Conservation (phyloP, 2,113 vertebrate genomes). For the Microtus pennsylvanicus region DNA sequence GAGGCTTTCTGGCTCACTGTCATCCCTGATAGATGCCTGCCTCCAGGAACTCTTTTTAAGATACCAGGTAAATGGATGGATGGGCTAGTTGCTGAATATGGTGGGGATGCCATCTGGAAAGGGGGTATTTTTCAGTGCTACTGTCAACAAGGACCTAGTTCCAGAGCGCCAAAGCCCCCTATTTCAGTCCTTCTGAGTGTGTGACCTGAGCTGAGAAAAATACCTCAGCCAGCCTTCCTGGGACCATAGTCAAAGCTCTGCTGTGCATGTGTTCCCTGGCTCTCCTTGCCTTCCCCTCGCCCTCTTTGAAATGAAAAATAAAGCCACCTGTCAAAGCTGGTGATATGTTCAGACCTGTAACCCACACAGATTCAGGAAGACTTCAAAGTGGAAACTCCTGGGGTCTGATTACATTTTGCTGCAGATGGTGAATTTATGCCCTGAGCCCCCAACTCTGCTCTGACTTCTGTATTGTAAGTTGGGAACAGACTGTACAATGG, state of each 20-base stretch:
- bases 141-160: background rate
- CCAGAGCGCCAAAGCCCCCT: background rate
- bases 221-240: background rate
- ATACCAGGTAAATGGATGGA: background rate
- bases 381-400: conserved; percentile 86
- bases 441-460: conserved; percentile 81
- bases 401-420: conserved; percentile 85
- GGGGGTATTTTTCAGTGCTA: background rate
- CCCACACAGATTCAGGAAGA: conserved; percentile 82
- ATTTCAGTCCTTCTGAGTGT: background rate
- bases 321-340: conserved; percentile 76
- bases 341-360: conserved; percentile 84
- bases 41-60: background rate
- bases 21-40: background rate
- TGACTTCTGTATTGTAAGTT: conserved; percentile 77
- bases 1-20: background rate
- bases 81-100: background rate
- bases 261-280: conserved; percentile 59
- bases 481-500: conserved; percentile 61
- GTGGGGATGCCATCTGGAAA: background rate
- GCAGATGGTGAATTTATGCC: conserved; percentile 85
- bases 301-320: conserved; percentile 82
- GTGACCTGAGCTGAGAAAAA: conserved; percentile 17
- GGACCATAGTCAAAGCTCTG: conserved; percentile 65
- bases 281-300: conserved; percentile 59